A percentile compares a stretch with the other conserved stretches of the same genome.
These are phyloP conservation scores for Dipodomys stephensi DNA, from an alignment of 2,113 vertebrate genomes.

Conservation along the genomic window DNA sequence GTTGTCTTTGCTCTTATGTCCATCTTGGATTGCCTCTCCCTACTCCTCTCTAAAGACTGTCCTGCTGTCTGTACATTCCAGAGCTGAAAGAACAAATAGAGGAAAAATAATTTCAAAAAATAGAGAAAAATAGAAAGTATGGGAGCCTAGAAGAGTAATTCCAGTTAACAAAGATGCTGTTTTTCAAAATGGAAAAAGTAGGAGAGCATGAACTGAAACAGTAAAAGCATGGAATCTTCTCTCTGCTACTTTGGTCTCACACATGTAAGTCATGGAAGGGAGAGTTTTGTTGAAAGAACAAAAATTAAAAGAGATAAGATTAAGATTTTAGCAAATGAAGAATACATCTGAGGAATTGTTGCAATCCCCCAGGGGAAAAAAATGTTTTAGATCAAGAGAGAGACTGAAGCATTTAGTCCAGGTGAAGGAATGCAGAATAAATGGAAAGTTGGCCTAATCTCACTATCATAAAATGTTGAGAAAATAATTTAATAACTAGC, in stretches of 20 bases:
- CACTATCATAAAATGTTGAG: conserved; percentile 2
- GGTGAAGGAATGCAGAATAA: neutral
- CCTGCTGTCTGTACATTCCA: neutral
- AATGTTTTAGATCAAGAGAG: neutral
- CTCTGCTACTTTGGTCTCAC: neutral
- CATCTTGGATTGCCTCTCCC: accelerated
- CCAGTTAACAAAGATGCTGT: neutral
- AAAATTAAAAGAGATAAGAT: conserved; percentile 6
- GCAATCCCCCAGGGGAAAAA: conserved; percentile 23
- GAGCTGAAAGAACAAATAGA: neutral
- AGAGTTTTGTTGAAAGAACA: neutral
- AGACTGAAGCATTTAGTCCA: neutral
- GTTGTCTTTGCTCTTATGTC: accelerated
- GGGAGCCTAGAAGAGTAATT: neutral
- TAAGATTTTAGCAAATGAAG: neutral
- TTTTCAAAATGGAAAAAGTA: neutral
- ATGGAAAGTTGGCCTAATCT: neutral
- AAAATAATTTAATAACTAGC: conserved; percentile 18
- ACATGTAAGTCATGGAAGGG: neutral
- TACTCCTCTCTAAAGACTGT: neutral
- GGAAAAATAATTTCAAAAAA: neutral
- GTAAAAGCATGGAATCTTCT: neutral
- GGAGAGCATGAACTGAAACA: neutral
- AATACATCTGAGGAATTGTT: neutral
- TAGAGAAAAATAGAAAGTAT: neutral